Conservation (phyloP, 2,113 vertebrate genomes). For the Sitta europaea region DNA sequence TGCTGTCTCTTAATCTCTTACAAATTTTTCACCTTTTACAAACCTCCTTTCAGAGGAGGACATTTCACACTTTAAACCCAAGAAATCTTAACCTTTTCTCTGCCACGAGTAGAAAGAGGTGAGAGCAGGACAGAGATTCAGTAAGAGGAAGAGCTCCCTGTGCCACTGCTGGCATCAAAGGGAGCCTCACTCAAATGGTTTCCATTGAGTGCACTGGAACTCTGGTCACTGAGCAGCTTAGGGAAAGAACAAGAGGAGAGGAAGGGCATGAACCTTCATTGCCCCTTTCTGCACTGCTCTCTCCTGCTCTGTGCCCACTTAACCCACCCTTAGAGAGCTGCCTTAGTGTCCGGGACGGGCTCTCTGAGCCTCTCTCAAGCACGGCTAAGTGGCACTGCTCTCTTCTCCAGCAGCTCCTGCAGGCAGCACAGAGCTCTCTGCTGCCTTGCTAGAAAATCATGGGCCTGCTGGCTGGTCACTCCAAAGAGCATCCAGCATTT, state of each 20-base stretch:
- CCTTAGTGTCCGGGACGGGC: not conserved
- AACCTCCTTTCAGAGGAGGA: not conserved
- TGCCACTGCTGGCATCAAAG: not conserved
- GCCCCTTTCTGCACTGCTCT: not conserved
- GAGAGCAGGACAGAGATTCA: not conserved
- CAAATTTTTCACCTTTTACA: not conserved
- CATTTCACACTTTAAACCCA: not conserved
- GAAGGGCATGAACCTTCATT: not conserved
- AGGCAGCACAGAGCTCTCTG: not conserved
- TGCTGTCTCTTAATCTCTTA: not conserved
- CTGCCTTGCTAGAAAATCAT: conserved; percentile 7
- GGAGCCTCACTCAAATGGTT: not conserved
- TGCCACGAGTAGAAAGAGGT: not conserved
- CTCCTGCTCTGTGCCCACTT: not conserved
- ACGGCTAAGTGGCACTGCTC: not conserved
- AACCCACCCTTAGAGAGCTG: not conserved
- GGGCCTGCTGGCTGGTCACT: not conserved
- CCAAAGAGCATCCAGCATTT: not conserved
- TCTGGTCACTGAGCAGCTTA: not conserved
- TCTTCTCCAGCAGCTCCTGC: not conserved
- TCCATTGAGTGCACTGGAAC: not conserved
- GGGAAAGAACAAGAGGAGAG: not conserved
- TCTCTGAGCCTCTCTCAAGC: not conserved
- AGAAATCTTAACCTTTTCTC: not conserved
- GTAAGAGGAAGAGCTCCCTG: not conserved